Evolutionary conservation across 2,888 invertebrate genomes (phyloP), one percentile per base, ranked within the genome.

Genomic region (Epicampocera succincta): DNA sequence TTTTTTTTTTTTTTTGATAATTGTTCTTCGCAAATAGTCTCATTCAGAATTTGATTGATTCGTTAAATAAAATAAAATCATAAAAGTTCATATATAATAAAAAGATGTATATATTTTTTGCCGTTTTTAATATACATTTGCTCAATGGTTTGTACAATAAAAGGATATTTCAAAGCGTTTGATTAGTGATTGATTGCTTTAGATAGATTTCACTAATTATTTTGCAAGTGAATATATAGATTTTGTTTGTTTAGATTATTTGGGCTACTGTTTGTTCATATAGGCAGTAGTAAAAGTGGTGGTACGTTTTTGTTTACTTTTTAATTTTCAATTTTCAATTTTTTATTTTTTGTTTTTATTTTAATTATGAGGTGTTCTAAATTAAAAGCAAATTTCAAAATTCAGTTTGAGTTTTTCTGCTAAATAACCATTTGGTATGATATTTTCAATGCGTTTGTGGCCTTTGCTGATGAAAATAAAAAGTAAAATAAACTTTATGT

Each of bases 251-350:
- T 48, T 72, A 42, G 29, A 72, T 72, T 87, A 88, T 87, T 73
- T 60, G 85, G 85, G 89, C 91, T 90, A 90, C 91, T 90, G 90
- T 89, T 90, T 90, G 90, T 90, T 90, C 90, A 88, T 90, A 87
- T 88, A 87, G 89, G 89, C 90, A 90, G 91, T 90, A 90, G 90
- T 88, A 83, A 40, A 33, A 25, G 54, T 80, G 61, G 60, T 12
- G 58, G 65, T 77, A 61, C 38, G 61, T 69, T 63, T 76, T 48
- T 75, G 21, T 52, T 63, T 58, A 38, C 38, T 40, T 61, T 54
- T 50, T 3, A 15, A 71, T 61, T 61, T 78, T 33, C 9, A 33
- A 9, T 33, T 63, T 25, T n/a, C 13, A 21, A 42, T 48, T 75
- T 17, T 52, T 63, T 58, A 38, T 21, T 40, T 61, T 54, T 50